These are phyloP conservation scores for Vidua macroura DNA, from an alignment of 2,113 vertebrate species.

Conservation along the genomic window DNA sequence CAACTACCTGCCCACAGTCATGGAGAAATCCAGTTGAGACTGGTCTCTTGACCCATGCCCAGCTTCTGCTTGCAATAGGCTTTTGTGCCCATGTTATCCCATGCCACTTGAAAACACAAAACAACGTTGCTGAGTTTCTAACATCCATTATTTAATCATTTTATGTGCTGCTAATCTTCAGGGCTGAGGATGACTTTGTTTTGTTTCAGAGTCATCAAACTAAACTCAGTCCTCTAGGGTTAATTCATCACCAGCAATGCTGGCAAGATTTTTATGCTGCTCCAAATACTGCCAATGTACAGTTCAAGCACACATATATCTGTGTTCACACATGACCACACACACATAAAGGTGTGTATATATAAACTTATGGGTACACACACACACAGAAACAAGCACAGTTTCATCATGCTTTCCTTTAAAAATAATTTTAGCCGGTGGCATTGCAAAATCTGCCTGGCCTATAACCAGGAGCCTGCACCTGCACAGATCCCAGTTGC, in stretches of 20 bases:
- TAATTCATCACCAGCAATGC: conserved; percentile 50
- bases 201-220: conserved; percentile 30
- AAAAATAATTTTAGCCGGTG: conserved; percentile 67
- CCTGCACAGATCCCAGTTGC: conserved; percentile 72
- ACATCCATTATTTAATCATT: neutral
- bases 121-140: neutral
- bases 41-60: neutral
- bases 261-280: conserved; percentile 28
- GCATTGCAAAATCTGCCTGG: conserved; percentile 75
- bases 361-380: neutral
- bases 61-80: neutral
- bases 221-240: conserved; percentile 18
- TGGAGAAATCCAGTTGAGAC: neutral
- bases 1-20: neutral
- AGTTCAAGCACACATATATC: neutral
- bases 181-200: neutral
- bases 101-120: neutral
- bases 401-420: conserved; percentile 68
- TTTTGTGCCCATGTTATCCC: neutral
- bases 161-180: neutral
- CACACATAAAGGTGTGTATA: neutral
- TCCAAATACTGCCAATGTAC: conserved; percentile 21
- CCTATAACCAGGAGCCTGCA: conserved; percentile 68
- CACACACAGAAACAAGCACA: conserved; percentile 23
- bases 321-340: neutral